Base-by-base conservation (phyloP, 2,797 vertebrate species). In the Tenualosa thibaudeaui region DNA sequence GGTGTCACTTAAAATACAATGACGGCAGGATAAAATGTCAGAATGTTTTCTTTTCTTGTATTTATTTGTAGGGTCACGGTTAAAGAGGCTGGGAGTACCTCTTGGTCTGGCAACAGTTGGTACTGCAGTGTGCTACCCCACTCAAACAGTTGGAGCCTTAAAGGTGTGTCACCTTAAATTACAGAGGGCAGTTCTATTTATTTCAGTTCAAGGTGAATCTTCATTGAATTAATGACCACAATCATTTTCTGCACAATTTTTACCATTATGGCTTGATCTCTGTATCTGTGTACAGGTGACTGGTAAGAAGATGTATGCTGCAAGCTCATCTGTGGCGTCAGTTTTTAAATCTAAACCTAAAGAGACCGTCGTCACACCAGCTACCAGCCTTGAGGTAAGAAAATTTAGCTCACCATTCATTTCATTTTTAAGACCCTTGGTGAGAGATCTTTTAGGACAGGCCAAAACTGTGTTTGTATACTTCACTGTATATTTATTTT, bases 121-220 rank as follows among this genome's bases (percentile, higher is more conserved):
- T 75, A 86, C 93, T 81, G 91, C 95, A 54, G 89, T 96, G 84
- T 96, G 96, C 88, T 97, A 96, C 86, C 96, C 96, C 31, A 93
- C 91, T 84, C 95, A 96, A 83, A 94, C 96, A 12, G 90, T 96
- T 83, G 87, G 94, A 81, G 68, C 95, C 87, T 91, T 95, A 83
- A 96, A 96, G 95, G 96, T 97, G 91, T 26, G 8, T 46, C 15
- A 65, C 8, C 8, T 40, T 0, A 13, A 46, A 54, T 22, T 58
- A 9, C 53, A 5, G 49, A 49, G 15, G 46, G 24, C 40, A 50
- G 58, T 65, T 13, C 22, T n/a, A 49, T 51, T 49, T 60, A 24
- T 6, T 83, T 83, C 37, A 65, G 19, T 50, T 49, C 46, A 3
- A 6, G 75, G 3, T 12, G 40, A 26, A n/a, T 37, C 7, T 82